Evolutionary conservation across 1,140 invertebrate genomes (phyloP).

Genomic region (Thrips palmi): DNA sequence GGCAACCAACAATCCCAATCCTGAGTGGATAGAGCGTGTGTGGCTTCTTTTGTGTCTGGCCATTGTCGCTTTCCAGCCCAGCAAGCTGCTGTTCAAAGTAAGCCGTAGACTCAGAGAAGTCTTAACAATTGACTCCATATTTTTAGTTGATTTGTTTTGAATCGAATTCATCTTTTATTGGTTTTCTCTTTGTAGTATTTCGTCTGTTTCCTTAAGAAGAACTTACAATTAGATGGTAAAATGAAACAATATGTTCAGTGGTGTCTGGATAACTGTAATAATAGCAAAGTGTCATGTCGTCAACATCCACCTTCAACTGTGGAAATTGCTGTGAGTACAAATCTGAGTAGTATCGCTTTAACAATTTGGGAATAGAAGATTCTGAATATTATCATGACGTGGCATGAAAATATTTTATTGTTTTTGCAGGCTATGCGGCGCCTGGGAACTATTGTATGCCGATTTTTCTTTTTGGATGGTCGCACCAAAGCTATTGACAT

Average conservation of each 20-base stretch:
- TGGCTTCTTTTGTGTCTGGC: constrained; percentile 80
- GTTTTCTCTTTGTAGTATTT: constrained; percentile 37
- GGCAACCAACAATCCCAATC: constrained; percentile 31
- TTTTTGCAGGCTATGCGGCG: constrained; percentile 60
- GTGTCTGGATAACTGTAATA: constrained; percentile 83
- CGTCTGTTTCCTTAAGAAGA: constrained; percentile 57
- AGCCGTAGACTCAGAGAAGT: constrained; percentile 4
- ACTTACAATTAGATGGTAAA: constrained; percentile 46
- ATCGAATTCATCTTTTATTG: background rate
- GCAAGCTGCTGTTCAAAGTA: constrained; percentile 64
- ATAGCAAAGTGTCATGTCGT: constrained; percentile 60
- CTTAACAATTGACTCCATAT: background rate
- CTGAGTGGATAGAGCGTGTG: constrained; percentile 36
- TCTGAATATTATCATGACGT: too few species aligned
- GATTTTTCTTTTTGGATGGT: constrained; percentile 90
- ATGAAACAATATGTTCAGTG: constrained; percentile 77
- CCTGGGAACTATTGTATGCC: constrained; percentile 79
- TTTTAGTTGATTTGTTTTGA: background rate
- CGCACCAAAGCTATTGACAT: constrained; percentile 89
- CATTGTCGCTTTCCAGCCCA: constrained; percentile 81
- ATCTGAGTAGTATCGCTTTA: too few species aligned
- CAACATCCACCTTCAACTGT: constrained; percentile 77
- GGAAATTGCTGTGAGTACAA: constrained; percentile 64
- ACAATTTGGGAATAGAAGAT: too few species aligned
- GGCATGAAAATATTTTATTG: constrained; percentile 4